Base-by-base conservation (phyloP, 2,797 vertebrate species). In the Yasuhikotakia modesta region DNA sequence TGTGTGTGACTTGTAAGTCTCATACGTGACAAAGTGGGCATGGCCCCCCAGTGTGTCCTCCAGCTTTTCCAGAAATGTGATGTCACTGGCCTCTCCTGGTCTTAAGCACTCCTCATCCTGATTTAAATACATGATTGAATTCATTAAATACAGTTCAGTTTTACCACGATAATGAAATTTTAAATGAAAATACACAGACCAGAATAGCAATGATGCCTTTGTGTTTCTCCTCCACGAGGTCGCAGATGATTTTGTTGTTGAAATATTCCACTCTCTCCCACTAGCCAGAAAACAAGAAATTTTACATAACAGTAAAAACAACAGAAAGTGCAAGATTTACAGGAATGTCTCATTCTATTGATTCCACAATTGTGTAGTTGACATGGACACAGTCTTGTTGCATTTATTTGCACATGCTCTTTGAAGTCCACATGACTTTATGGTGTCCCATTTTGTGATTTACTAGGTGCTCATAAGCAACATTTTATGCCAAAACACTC, bases 171-270 rank as follows among this genome's bases (percentile, higher is more conserved):
- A 10, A 43, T 11, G 10, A 43, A 3, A 24, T 3, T 14, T 5
- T 4, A 1, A 58, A 45, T 13, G 16, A n/a, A 24, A 3, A 53
- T 4, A 24, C 4, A 80, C 30, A 70, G 19, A 99, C 97, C 95
- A 99, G 88, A 85, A 98, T 95, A 70, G 97, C 95, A 84, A 99
- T 97, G 87, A 99, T 97, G 90, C 97, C 97, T 92, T 96, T 98
- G 90, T 96, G 95, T 85, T 98, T 99, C 91, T 97, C 96, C 82
- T 99, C 97, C 46, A 99, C 97, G 87, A 99, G 90, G 86, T 99
- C 97, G 79, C 97, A 99, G 78, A 99, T 99, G 79, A 98, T 96
- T 92, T 98, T 98, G 92, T 99, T 99, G 92, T 99, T 96, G 89
- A 98, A 98, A 90, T 97, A 99, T 64, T 95, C 94, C 85, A 99